phyloP scores from a whole-genome alignment of 2,888 invertebrate species.

The Smittia sp. region DNA sequence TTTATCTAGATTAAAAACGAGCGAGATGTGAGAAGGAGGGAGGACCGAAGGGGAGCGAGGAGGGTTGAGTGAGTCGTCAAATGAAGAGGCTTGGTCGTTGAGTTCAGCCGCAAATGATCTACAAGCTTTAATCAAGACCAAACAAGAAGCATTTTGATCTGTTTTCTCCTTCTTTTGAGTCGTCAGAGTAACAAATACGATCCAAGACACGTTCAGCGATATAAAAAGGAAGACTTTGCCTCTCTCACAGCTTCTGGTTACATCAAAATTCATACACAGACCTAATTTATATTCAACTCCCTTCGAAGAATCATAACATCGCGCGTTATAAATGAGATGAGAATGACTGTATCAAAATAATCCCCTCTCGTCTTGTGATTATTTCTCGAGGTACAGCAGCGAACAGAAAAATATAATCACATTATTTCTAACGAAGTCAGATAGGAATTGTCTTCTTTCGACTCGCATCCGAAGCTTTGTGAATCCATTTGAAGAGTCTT shows the following conservation, averaged over 20 bases:
- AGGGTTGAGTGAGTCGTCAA: background rate
- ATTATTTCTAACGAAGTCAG: constrained; percentile 13
- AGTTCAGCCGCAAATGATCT: too few relatives aligned
- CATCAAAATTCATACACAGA: too few relatives aligned
- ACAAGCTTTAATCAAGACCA: too few relatives aligned
- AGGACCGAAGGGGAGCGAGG: background rate
- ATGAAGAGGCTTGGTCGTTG: too few relatives aligned
- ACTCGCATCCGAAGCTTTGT: background rate
- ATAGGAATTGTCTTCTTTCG: background rate
- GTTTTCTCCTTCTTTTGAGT: too few relatives aligned
- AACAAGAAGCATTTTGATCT: too few relatives aligned
- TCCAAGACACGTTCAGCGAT: too few relatives aligned
- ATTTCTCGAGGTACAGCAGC: background rate
- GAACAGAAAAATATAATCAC: constrained; percentile 4
- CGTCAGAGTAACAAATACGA: too few relatives aligned
- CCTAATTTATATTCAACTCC: too few relatives aligned
- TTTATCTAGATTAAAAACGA: constrained; percentile 23
- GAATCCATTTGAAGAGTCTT: background rate
- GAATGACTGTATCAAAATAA: constrained; percentile 26
- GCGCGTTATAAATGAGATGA: constrained; percentile 7
- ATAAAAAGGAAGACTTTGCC: background rate
- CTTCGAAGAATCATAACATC: background rate
- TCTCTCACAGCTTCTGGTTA: too few relatives aligned
- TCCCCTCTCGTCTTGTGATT: background rate
- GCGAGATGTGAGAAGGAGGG: background rate